Percentiles rank a stretch among this genome's conserved stretches.
phyloP scores from a whole-genome alignment of 2,113 vertebrate genomes.

The Malurus cyaneus region DNA sequence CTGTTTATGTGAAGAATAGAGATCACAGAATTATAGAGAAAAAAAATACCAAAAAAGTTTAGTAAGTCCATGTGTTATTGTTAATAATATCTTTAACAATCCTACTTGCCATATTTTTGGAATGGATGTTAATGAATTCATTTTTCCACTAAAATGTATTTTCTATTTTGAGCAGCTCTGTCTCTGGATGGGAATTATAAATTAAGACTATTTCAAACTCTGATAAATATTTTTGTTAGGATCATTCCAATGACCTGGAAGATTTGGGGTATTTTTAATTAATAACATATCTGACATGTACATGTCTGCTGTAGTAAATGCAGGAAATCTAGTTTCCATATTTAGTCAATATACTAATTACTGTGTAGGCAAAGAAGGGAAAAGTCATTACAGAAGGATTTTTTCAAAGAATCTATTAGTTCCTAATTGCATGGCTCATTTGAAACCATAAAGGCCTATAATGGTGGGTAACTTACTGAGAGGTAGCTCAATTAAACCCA shows the following conservation, averaged over 20 bases:
- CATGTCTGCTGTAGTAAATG: neutral
- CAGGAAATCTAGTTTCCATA: neutral
- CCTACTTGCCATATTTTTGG: neutral
- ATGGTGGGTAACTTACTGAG: neutral
- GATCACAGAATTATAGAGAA: neutral
- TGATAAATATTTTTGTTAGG: neutral
- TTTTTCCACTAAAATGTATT: neutral
- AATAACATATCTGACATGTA: neutral
- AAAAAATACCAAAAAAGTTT: neutral
- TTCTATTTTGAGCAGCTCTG: neutral
- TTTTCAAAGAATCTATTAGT: conserved; percentile 21
- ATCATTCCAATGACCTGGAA: neutral
- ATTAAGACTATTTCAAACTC: neutral
- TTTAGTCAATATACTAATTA: conserved; percentile 28
- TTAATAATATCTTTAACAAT: neutral
- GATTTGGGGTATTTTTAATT: neutral
- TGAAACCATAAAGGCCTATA: conserved; percentile 10
- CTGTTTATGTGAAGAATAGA: neutral
- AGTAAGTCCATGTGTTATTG: neutral
- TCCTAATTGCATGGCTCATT: conserved; percentile 37
- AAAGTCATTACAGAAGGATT: neutral
- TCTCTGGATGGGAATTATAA: neutral
- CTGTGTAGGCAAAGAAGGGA: neutral
- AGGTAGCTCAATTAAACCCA: neutral
- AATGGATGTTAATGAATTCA: neutral